Percentiles rank a stretch among this genome's conserved stretches.
Conservation (phyloP, 2,888 invertebrate genomes). For the Acanthosepion lycidas region DNA sequence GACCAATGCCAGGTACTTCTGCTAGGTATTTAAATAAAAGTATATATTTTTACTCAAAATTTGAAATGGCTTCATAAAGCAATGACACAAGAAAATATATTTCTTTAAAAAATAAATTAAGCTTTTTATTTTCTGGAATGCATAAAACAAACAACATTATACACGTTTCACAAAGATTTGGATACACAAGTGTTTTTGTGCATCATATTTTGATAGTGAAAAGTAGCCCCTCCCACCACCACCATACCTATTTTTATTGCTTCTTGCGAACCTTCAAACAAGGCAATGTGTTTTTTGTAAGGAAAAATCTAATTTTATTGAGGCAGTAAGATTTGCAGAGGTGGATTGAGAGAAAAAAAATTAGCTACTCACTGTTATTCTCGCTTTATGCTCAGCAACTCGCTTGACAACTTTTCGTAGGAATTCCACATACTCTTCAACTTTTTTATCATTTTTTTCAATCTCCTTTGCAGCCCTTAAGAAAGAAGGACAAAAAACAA, state of each 20-base stretch:
- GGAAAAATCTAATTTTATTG: not conserved
- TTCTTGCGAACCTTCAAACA: not conserved
- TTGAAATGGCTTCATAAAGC: too few species aligned
- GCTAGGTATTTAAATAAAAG: too few species aligned
- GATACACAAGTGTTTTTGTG: too few species aligned
- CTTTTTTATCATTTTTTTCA: slow-evolving; percentile 47
- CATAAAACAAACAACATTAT: not conserved
- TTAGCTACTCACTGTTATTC: slow-evolving; percentile 48
- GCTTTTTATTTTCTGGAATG: not conserved
- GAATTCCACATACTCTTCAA: slow-evolving; percentile 46
- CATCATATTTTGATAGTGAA: not conserved
- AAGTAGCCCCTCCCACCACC: not conserved
- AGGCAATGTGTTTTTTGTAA: not conserved
- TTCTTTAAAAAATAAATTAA: not conserved
- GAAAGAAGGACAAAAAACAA: not conserved
- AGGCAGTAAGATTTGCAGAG: not conserved
- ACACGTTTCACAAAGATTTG: not conserved
- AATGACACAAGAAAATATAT: not conserved
- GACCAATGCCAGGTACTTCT: too few species aligned
- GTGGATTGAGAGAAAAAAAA: not conserved
- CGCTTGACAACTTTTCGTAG: slow-evolving; percentile 47
- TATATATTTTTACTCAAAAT: too few species aligned
- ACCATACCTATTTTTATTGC: not conserved
- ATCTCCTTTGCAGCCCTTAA: not conserved
- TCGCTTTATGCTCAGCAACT: slow-evolving; percentile 50